Conservation (phyloP, 2,113 vertebrate genomes). For the Girardinichthys multiradiatus region DNA sequence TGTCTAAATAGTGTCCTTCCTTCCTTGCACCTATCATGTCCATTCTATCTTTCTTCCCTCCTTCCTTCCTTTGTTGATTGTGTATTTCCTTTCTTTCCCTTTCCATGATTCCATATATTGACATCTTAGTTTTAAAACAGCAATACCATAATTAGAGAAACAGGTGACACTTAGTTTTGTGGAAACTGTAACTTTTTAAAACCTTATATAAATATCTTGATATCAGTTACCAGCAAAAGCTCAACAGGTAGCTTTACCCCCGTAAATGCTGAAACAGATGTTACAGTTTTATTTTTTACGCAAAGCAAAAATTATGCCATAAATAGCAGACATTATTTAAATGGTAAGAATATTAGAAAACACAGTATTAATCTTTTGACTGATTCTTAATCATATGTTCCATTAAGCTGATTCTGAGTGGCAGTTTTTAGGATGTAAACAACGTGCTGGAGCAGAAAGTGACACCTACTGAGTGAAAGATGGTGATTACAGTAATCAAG, state of each 20-base stretch:
- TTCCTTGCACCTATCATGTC: too few relatives aligned
- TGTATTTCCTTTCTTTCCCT: too few relatives aligned
- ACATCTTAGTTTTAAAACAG: too few relatives aligned
- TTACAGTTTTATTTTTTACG: too few relatives aligned
- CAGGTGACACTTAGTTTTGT: too few relatives aligned
- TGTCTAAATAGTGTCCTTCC: too few relatives aligned
- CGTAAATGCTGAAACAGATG: neutral
- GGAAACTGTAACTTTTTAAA: too few relatives aligned
- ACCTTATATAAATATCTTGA: too few relatives aligned
- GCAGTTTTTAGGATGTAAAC: conserved; percentile 58
- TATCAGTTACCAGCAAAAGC: neutral
- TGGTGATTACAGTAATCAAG: conserved; percentile 75
- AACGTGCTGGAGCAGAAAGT: conserved; percentile 48
- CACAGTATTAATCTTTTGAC: conserved; percentile 17
- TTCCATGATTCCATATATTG: too few relatives aligned
- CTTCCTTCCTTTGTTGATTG: too few relatives aligned
- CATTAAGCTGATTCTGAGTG: conserved; percentile 61
- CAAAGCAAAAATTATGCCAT: neutral
- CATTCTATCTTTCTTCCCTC: too few relatives aligned
- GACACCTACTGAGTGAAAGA: conserved; percentile 53
- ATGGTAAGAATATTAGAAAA: neutral
- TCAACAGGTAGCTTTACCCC: neutral
- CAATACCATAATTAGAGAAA: too few relatives aligned
- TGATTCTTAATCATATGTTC: conserved; percentile 62
- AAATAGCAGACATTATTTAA: neutral